Percentiles rank a stretch among this genome's conserved stretches.
Evolutionary conservation across 2,888 invertebrate species (phyloP).

Genomic region (Hydraecia micacea): DNA sequence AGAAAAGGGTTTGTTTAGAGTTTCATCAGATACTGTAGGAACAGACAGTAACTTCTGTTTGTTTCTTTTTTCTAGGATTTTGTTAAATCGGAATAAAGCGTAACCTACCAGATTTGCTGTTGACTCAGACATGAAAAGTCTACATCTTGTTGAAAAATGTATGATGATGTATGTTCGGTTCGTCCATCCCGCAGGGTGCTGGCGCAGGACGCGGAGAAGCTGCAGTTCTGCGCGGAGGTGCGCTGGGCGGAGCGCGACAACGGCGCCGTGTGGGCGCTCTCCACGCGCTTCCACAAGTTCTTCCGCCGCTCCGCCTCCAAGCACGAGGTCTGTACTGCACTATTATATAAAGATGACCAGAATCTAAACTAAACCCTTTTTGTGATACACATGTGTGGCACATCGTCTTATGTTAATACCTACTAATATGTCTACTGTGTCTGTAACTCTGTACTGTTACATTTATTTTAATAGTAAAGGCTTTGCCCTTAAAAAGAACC

Average conservation of each 20-base stretch:
- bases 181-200: slow-evolving; percentile 89
- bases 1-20: not conserved
- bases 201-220: slow-evolving; percentile 92
- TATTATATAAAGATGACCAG: not conserved
- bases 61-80: not conserved
- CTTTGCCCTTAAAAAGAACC: not conserved
- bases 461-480: not conserved
- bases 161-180: not conserved
- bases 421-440: not conserved
- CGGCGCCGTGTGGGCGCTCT: slow-evolving; percentile 93
- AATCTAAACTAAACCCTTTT: not conserved
- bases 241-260: slow-evolving; percentile 92
- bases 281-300: slow-evolving; percentile 95
- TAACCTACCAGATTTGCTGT: not conserved
- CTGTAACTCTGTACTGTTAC: not conserved
- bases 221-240: slow-evolving; percentile 95
- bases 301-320: slow-evolving; percentile 92
- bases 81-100: not conserved
- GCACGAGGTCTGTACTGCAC: slow-evolving; percentile 86
- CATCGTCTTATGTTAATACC: not conserved
- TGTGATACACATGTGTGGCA: not conserved
- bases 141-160: not conserved
- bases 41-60: not conserved
- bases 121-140: not conserved
- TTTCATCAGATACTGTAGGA: not conserved